Evolutionary conservation across 1,140 invertebrate species (phyloP).

Genomic region (Mycetomoellerius zeteki): DNA sequence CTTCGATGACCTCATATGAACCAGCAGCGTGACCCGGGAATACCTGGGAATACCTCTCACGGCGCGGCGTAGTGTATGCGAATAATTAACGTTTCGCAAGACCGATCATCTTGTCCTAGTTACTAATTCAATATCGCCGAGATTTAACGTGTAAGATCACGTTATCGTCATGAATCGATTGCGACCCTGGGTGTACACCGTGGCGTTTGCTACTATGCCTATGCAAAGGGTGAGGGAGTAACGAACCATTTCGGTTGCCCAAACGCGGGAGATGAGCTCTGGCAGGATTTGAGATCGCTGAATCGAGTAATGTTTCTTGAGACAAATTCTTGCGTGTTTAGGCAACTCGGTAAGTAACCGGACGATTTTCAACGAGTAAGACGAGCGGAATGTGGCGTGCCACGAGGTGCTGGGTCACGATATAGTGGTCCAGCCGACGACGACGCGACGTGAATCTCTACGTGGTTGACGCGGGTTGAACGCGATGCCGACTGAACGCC

Average conservation of each 20-base stretch:
- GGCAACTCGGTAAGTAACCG: background rate
- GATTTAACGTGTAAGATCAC: constrained; percentile 2
- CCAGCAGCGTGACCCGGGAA: background rate
- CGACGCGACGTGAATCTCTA: constrained; percentile 11
- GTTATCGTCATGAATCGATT: constrained; percentile 27
- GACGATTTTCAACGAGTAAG: background rate
- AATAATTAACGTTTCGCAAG: constrained; percentile 1
- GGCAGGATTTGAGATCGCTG: background rate
- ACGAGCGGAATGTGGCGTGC: background rate
- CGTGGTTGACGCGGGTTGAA: constrained; percentile 57
- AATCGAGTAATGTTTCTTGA: background rate
- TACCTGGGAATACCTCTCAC: constrained; percentile 23
- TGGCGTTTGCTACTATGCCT: constrained; percentile 8
- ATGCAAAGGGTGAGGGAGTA: constrained; percentile 23
- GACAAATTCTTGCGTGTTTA: background rate
- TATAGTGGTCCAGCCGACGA: background rate
- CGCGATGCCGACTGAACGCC: constrained; percentile 70
- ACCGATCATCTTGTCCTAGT: constrained; percentile 18
- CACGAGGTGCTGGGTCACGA: constrained; percentile 21
- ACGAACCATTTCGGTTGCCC: constrained; percentile 48
- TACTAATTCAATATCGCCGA: constrained; percentile 8
- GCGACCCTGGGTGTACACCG: background rate
- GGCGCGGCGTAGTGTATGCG: background rate
- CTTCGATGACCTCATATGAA: constrained; percentile 23
- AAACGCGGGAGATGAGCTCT: constrained; percentile 14